Percentiles rank a stretch among this genome's conserved stretches.
Conservation (phyloP, 2,888 invertebrate species). For the Dorcus parallelipipedus region DNA sequence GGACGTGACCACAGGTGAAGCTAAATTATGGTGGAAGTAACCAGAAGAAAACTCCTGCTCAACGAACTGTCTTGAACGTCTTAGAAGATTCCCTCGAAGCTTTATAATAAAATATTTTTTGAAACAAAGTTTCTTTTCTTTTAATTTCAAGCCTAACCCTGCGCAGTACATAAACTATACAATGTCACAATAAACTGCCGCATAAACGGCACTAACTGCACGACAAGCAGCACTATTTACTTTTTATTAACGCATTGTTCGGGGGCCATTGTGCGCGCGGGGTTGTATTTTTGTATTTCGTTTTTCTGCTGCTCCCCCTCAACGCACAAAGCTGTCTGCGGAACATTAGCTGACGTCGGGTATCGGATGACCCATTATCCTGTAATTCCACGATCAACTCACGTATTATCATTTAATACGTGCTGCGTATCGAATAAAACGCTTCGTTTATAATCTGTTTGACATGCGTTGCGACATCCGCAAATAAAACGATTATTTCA, state of each 20-base stretch:
- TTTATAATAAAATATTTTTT: too few species aligned
- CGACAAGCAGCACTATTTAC: neutral
- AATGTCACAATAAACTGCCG: neutral
- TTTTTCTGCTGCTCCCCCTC: neutral
- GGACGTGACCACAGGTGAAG: too few species aligned
- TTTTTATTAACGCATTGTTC: constrained; percentile 1
- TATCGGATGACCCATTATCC: constrained; percentile 32
- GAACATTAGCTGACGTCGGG: constrained; percentile 28
- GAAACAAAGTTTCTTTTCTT: too few species aligned
- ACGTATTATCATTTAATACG: constrained; percentile 29
- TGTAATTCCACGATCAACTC: constrained; percentile 31
- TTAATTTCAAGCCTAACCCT: too few species aligned
- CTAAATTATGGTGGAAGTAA: too few species aligned
- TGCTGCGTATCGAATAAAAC: constrained; percentile 26
- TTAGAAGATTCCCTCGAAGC: too few species aligned
- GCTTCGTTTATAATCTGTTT: constrained; percentile 28
- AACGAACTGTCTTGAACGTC: too few species aligned
- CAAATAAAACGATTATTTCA: neutral
- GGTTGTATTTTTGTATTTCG: constrained; percentile 1
- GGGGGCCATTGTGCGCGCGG: constrained; percentile 1
- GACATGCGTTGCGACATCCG: constrained; percentile 26
- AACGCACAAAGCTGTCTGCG: constrained; percentile 8
- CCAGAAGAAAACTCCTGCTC: too few species aligned
- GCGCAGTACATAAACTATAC: too few species aligned
- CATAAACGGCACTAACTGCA: neutral